phyloP scores from a whole-genome alignment of 2,113 vertebrate genomes.

The Dipodomys spectabilis region DNA sequence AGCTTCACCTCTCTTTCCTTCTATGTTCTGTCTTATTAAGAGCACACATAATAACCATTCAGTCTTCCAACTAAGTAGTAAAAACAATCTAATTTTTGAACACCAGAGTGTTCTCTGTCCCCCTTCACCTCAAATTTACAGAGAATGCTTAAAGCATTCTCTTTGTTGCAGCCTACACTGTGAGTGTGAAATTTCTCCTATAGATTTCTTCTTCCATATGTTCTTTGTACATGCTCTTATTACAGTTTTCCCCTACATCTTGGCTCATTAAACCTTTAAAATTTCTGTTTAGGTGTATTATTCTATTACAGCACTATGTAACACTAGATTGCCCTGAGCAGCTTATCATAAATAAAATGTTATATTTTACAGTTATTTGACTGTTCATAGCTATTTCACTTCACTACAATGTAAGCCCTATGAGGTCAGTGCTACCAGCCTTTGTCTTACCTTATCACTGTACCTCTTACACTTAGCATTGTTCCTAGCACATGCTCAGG shows the following conservation, averaged over 20 bases:
- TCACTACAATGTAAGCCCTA: not conserved
- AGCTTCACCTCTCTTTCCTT: not conserved
- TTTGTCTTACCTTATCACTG: not conserved
- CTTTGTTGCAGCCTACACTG: not conserved
- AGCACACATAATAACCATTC: not conserved
- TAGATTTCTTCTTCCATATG: not conserved
- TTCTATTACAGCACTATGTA: not conserved
- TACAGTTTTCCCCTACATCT: not conserved
- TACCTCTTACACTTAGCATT: not conserved
- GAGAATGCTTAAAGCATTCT: too few species aligned
- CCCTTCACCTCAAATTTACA: not conserved
- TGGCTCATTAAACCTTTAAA: not conserved
- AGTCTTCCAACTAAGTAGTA: too few species aligned
- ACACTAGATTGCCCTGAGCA: not conserved
- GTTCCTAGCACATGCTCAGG: not conserved
- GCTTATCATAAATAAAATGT: constrained; percentile 19
- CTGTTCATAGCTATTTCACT: not conserved
- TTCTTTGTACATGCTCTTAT: not conserved
- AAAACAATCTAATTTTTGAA: not conserved
- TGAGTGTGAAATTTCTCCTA: not conserved
- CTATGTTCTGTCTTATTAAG: not conserved
- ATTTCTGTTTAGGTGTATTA: not conserved
- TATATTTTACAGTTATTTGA: not conserved
- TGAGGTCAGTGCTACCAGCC: not conserved
- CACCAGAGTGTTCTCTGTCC: not conserved